Percentiles rank a stretch among this genome's conserved stretches.
Conservation (phyloP, 1,140 invertebrate genomes). For the Macrosteles quadrilineatus region DNA sequence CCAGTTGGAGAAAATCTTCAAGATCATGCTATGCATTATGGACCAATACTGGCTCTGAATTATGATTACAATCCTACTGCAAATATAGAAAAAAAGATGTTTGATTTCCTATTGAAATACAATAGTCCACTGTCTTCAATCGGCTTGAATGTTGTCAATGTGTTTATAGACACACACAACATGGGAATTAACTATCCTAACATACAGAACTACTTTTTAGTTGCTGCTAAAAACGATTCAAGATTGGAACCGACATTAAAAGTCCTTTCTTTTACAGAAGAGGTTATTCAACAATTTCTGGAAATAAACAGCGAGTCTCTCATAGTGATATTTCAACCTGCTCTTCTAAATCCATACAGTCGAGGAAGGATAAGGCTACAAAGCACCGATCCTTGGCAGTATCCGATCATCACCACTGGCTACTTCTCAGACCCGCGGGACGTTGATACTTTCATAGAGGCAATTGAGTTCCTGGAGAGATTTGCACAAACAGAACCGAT, state of each 20-base stretch:
- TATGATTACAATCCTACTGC: constrained; percentile 42
- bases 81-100: background rate
- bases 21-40: constrained; percentile 47
- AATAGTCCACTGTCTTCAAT: background rate
- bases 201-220: constrained; percentile 51
- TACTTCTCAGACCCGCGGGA: constrained; percentile 49
- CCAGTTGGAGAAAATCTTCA: constrained; percentile 54
- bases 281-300: constrained; percentile 63
- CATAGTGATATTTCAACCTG: constrained; percentile 54
- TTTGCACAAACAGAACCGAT: constrained; percentile 61
- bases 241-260: constrained; percentile 60
- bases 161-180: background rate
- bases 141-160: background rate
- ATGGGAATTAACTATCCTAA: constrained; percentile 46
- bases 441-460: constrained; percentile 49
- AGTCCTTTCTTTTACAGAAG: constrained; percentile 58
- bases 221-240: constrained; percentile 53
- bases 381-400: constrained; percentile 55
- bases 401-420: constrained; percentile 60
- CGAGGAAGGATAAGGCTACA: constrained; percentile 52
- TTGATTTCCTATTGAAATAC: background rate
- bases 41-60: background rate
- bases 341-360: constrained; percentile 53
- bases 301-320: constrained; percentile 57
- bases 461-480: constrained; percentile 53